phyloP scores from a whole-genome alignment of 1,140 invertebrate genomes.

The Hetaerina americana region DNA sequence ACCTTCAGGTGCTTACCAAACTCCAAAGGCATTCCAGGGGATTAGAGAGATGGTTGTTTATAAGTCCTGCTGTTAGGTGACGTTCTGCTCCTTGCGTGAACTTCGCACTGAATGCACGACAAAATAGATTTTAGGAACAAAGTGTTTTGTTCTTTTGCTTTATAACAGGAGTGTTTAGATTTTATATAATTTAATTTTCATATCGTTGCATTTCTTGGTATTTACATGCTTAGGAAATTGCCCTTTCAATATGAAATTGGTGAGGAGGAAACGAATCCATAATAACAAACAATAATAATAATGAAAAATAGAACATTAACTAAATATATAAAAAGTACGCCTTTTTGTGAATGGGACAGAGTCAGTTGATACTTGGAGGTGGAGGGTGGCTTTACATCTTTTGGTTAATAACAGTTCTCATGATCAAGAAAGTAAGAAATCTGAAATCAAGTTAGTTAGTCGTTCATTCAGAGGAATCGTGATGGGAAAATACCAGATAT shows the following conservation, averaged over 20 bases:
- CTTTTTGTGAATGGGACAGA: slow-evolving; percentile 25
- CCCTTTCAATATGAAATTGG: slow-evolving; percentile 3
- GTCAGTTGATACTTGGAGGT: slow-evolving; percentile 38
- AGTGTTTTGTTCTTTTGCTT: slow-evolving; percentile 1
- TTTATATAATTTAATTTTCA: slow-evolving; percentile 7
- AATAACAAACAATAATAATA: slow-evolving; percentile 10
- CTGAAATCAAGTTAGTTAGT: not conserved
- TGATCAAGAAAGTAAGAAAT: not conserved
- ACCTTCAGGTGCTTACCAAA: slow-evolving; percentile 15
- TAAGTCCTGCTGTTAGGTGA: slow-evolving; percentile 5
- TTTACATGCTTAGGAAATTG: slow-evolving; percentile 2
- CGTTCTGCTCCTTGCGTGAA: slow-evolving; percentile 9
- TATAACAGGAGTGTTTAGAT: slow-evolving; percentile 8
- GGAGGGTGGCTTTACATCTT: slow-evolving; percentile 17
- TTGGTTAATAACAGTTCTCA: not conserved
- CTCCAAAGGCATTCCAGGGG: slow-evolving; percentile 13
- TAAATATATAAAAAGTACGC: not conserved
- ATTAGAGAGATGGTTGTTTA: slow-evolving; percentile 8
- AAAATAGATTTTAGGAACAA: slow-evolving; percentile 15
- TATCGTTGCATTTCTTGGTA: slow-evolving; percentile 1
- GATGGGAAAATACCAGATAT: not conserved
- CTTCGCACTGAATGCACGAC: slow-evolving; percentile 14
- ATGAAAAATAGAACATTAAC: slow-evolving; percentile 6
- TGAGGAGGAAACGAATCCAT: slow-evolving; percentile 14
- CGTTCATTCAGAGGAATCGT: not conserved